phyloP scores from a whole-genome alignment of 2,888 invertebrate genomes.

The Lasioglossum morio region DNA sequence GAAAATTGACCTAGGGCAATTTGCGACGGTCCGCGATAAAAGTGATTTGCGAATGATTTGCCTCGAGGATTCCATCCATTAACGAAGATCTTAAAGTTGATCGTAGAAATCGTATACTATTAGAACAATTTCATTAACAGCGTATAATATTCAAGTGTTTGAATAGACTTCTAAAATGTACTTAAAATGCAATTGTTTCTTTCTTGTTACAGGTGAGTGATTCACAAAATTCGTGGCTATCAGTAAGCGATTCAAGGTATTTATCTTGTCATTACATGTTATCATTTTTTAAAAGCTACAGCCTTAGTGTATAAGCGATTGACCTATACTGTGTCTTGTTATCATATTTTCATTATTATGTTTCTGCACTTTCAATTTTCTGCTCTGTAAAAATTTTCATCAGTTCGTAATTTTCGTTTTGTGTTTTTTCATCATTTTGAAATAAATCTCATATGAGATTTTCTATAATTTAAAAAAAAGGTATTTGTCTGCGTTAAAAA shows the following conservation, averaged over 20 bases:
- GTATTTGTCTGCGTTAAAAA: constrained; percentile 9
- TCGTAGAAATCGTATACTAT: neutral
- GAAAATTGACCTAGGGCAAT: neutral
- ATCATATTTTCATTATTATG: too few species aligned
- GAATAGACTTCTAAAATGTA: neutral
- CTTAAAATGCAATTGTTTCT: neutral
- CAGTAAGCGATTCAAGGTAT: constrained; percentile 19
- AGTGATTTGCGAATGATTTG: neutral
- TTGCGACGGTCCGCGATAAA: neutral
- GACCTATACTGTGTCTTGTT: too few species aligned
- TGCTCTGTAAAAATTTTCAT: too few species aligned
- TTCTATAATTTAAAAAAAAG: constrained; percentile 6
- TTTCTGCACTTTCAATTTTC: too few species aligned
- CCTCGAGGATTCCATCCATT: too few species aligned
- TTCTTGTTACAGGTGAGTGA: constrained; percentile 53
- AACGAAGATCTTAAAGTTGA: neutral
- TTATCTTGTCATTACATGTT: too few species aligned
- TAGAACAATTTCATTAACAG: neutral
- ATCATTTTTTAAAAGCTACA: too few species aligned
- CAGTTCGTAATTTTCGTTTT: too few species aligned
- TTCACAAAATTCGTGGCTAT: neutral
- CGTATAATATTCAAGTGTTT: neutral
- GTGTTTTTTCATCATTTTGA: too few species aligned
- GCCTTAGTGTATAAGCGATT: too few species aligned
- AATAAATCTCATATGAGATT: too few species aligned